Base-by-base conservation (phyloP, 37 sponge, comb jelly and placozoan genomes). In the Chondrilla cf. caribensis region DNA sequence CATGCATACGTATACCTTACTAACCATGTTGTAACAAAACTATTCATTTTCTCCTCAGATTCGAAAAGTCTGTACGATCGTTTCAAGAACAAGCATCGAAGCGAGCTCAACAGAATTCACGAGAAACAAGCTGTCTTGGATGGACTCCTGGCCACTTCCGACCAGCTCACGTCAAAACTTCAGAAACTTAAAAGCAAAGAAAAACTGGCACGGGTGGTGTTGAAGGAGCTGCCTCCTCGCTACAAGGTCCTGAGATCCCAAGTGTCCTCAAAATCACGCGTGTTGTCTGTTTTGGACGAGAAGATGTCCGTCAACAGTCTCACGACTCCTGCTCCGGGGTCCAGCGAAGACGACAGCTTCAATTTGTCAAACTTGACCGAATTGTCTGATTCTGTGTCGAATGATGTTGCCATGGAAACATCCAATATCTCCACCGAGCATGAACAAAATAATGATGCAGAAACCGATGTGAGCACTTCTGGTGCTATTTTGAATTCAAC, bases 61-160 rank as follows among this genome's bases (percentile, higher is more conserved):
- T 40, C 76, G 2, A 73, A 73, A 6, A 43, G 44, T 21, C 24
- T 73, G 43, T 39, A 73, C 24, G 76, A 73, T 39, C 76, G 76
- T 17, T 73, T 73, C 41, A 38, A 37, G 6, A 37, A 24, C 76
- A 73, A 42, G 25, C 76, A 73, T 39, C 36, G 76, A 38, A 39
- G 25, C 24, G 76, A 73, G 40, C 44, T 73, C 24, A 42, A 40
- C 44, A 21, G 44, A 2, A 40, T 73, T 39, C 76, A 73, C 24
- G 44, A 73, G 31, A 37, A 38, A 25, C 76, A 73, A 14, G 41
- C 76, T 15, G 36, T 24, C 41, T 38, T 73, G 44, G 76, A 73
- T 73, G 76, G 76, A 11, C 76, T 73, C n/a, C n/a, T 73, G 31
- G 44, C n/a, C 21, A 15, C 38, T 1, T 39, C 76, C 40, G 76